These are phyloP conservation scores for Xanthia icteritia DNA, from an alignment of 2,888 invertebrate genomes.

Conservation along the genomic window DNA sequence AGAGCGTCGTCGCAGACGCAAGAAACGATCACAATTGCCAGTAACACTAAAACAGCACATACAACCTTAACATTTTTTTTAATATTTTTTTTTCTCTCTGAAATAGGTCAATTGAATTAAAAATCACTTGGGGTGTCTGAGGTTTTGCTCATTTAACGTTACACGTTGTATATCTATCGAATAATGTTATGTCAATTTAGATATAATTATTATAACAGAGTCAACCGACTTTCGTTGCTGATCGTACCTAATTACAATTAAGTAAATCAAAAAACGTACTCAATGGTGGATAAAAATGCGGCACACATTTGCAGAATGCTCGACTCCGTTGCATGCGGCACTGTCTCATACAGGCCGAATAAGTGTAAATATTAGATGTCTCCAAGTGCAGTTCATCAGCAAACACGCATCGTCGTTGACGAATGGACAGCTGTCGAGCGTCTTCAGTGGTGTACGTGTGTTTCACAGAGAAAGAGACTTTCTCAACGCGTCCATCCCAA, in stretches of 20 bases:
- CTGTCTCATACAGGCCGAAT: constrained; percentile 93
- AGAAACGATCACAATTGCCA: too few species aligned
- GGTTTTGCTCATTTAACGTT: too few species aligned
- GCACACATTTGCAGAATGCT: constrained; percentile 92
- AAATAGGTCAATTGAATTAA: too few species aligned
- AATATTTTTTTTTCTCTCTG: too few species aligned
- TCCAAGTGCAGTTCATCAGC: constrained; percentile 92
- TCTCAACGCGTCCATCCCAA: constrained; percentile 92
- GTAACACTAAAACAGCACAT: too few species aligned
- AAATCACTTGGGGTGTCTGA: too few species aligned
- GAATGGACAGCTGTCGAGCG: constrained; percentile 92
- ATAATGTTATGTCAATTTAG: too few species aligned
- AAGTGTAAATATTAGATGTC: constrained; percentile 92
- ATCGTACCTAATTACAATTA: not conserved
- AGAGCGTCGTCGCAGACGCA: too few species aligned
- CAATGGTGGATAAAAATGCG: constrained; percentile 92
- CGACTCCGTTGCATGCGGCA: constrained; percentile 93
- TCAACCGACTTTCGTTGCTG: not conserved
- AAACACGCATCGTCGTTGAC: constrained; percentile 94
- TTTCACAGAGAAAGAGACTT: constrained; percentile 93
- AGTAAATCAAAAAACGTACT: constrained; percentile 79
- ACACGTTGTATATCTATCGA: too few species aligned
- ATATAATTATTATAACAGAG: too few species aligned
- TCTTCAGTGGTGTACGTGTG: constrained; percentile 94
- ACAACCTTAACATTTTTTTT: too few species aligned